Evolutionary conservation across 1,140 invertebrate species (phyloP).

Genomic region (Gryon sp.): DNA sequence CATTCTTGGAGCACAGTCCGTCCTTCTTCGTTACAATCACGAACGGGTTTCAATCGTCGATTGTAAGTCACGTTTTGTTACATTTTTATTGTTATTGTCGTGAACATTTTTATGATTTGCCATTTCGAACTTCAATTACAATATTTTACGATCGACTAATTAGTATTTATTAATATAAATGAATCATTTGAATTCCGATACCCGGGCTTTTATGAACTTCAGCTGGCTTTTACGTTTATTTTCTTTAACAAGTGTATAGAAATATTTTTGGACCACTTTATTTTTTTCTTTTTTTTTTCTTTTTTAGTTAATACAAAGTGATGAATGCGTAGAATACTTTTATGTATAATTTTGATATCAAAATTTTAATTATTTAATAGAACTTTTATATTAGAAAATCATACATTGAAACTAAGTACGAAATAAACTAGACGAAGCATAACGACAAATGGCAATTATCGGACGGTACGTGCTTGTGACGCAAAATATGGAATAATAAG

Average conservation of each 20-base stretch:
- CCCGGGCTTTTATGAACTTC: conserved; percentile 25
- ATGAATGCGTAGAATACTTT: no score
- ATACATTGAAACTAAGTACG: conserved; percentile 30
- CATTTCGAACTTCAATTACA: conserved; percentile 49
- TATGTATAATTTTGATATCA: background rate
- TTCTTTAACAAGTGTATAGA: background rate
- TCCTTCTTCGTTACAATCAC: conserved; percentile 51
- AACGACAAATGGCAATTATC: conserved; percentile 43
- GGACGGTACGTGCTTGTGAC: conserved; percentile 48
- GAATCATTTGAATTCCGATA: conserved; percentile 51
- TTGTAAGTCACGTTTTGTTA: conserved; percentile 55
- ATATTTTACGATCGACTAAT: conserved; percentile 58
- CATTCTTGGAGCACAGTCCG: conserved; percentile 8
- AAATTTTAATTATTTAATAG: no score
- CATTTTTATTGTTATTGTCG: conserved; percentile 56
- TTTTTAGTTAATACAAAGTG: no score
- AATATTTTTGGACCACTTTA: background rate
- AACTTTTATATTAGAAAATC: conserved; percentile 8
- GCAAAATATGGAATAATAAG: conserved; percentile 59
- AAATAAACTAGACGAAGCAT: conserved; percentile 30
- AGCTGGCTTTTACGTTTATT: background rate
- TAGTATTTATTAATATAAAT: conserved; percentile 61
- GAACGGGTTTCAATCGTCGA: conserved; percentile 72
- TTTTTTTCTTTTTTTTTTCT: background rate
- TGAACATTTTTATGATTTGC: conserved; percentile 49